Evolutionary conservation across 2,113 vertebrate species (phyloP), one percentile per base, ranked within the genome.

Genomic region (Nesoenas mayeri): DNA sequence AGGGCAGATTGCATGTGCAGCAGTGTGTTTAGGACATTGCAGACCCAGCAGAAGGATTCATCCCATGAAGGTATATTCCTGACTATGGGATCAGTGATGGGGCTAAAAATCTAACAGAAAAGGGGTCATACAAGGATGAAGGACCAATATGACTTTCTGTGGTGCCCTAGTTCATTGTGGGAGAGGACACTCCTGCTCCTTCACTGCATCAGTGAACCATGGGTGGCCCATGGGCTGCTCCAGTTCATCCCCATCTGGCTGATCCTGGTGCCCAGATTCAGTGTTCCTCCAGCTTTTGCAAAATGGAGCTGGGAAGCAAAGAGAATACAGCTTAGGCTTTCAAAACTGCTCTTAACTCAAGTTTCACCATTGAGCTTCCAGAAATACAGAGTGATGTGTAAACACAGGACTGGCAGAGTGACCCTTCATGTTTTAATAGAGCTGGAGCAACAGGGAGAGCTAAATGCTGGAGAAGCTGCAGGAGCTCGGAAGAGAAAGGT

Each of bases 221-320:
- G 0, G 6, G 42, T 40, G 38, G 10, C 14, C 28, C 1, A 0
- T 5, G 32, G 22, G 8, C 34, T 69, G 48, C 21, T 67, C 71
- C 60, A 61, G 1, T 20, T 83, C 15, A 5, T 2, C 5, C 21
- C 4, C 57, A 26, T 17, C 12, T 42, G 56, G 6, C 34, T 48
- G 28, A 44, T 72, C 32, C 67, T 5, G 11, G 40, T 40, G 65
- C 18, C 13, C 38, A 69, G 34, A 15, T 4, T 19, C 36, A 8
- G 15, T 8, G 24, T 26, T 47, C 17, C 38, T 29, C 8, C 22
- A 36, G 15, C 3, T 82, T 79, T 50, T 44, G 66, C 26, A 48
- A 71, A n/a, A 28, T 25, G 48, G 31, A 82, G 5, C 4, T 42
- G 38, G 29, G 50, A 56, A 36, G 25, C 3, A 11, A 40, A n/a